phyloP scores from a whole-genome alignment of 2,888 invertebrate species.

The Lycia hirtaria region DNA sequence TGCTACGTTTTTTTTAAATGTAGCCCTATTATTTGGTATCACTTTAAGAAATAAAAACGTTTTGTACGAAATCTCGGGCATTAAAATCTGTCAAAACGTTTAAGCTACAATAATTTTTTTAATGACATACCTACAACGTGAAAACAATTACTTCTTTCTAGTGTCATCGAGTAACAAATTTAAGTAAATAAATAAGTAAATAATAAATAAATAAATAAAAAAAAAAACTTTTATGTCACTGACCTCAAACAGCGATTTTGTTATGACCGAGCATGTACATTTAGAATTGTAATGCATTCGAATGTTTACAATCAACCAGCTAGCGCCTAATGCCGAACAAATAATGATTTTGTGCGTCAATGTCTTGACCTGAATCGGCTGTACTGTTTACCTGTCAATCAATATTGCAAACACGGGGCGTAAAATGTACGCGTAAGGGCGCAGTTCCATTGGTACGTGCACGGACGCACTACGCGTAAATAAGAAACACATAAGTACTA shows the following conservation, averaged over 20 bases:
- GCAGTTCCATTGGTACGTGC: too few relatives aligned
- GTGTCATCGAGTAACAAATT: too few relatives aligned
- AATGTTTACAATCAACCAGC: slow-evolving; percentile 19
- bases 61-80: too few relatives aligned
- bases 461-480: too few relatives aligned
- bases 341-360: slow-evolving; percentile 20
- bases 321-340: slow-evolving; percentile 8
- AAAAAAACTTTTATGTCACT: slow-evolving; percentile 27
- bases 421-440: slow-evolving; percentile 19
- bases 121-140: too few relatives aligned
- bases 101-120: too few relatives aligned
- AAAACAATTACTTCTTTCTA: too few relatives aligned
- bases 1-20: too few relatives aligned
- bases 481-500: too few relatives aligned
- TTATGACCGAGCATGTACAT: slow-evolving; percentile 16
- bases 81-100: too few relatives aligned
- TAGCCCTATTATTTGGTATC: too few relatives aligned
- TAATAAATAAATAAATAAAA: background rate
- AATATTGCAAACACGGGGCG: slow-evolving; percentile 30
- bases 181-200: background rate
- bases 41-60: too few relatives aligned
- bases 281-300: slow-evolving; percentile 12
- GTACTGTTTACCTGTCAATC: slow-evolving; percentile 30
- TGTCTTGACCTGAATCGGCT: slow-evolving; percentile 24
- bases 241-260: slow-evolving; percentile 27